Evolutionary conservation across 2,113 vertebrate species (phyloP).

Genomic region (Hyperopisus bebe): DNA sequence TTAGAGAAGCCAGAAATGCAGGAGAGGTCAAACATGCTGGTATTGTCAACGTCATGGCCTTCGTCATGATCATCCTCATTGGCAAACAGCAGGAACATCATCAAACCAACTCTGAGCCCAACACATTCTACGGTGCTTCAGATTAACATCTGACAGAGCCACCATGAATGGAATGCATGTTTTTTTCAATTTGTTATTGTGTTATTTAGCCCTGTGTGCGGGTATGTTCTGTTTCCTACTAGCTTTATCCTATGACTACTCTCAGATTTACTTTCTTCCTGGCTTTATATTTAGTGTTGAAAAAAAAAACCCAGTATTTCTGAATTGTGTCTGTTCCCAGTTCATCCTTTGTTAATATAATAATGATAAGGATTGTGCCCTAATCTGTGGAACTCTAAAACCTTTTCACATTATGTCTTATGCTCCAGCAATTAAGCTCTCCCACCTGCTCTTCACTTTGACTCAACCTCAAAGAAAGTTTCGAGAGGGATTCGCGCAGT

Average conservation of each 20-base stretch:
- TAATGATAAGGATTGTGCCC: neutral
- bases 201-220: neutral
- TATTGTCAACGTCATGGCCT: slow-evolving; percentile 45
- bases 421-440: neutral
- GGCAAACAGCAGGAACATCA: slow-evolving; percentile 6
- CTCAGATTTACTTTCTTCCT: neutral
- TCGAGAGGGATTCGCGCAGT: neutral
- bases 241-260: neutral
- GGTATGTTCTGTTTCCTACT: neutral
- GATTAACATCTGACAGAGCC: neutral
- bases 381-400: neutral
- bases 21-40: slow-evolving; percentile 29
- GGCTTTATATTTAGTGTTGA: neutral
- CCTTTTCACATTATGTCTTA: neutral
- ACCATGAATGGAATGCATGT: neutral
- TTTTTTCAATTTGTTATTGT: neutral
- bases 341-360: neutral
- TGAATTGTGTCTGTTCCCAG: neutral
- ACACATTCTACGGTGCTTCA: neutral
- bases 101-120: neutral
- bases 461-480: neutral
- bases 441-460: neutral
- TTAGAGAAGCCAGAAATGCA: slow-evolving; percentile 25
- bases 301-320: neutral
- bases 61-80: slow-evolving; percentile 35